Evolutionary conservation across 2,113 vertebrate genomes (phyloP).

Genomic region (Bufo gargarizans): DNA sequence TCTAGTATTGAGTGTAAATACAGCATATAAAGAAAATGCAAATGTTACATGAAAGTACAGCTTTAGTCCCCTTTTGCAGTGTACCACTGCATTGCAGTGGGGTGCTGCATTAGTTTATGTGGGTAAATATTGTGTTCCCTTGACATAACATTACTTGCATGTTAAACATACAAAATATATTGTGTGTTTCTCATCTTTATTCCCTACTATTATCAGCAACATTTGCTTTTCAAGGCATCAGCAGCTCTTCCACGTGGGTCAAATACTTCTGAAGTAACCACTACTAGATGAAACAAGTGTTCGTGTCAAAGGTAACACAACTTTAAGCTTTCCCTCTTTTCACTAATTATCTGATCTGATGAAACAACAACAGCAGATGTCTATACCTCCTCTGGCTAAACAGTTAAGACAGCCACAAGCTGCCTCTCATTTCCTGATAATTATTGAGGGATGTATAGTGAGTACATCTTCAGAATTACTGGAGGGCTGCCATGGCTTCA

Average conservation of each 20-base stretch:
- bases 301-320: constrained; percentile 43
- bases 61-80: no score
- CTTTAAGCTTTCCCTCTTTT: constrained; percentile 41
- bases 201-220: not conserved
- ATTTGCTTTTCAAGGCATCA: not conserved
- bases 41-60: no score
- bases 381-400: constrained; percentile 50
- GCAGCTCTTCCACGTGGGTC: not conserved
- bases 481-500: constrained; percentile 37
- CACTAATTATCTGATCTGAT: constrained; percentile 53
- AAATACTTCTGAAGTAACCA: not conserved
- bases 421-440: constrained; percentile 41
- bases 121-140: not conserved
- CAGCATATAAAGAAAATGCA: no score
- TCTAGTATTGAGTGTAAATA: no score
- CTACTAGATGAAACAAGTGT: constrained; percentile 17
- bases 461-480: constrained; percentile 32
- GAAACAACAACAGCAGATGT: constrained; percentile 57
- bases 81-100: no score
- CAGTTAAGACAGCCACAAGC: constrained; percentile 36
- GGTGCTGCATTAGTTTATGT: no score
- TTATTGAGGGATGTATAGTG: constrained; percentile 44
- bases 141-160: not conserved
- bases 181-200: not conserved
- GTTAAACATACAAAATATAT: not conserved